Percentiles rank a stretch among this genome's conserved stretches.
These are phyloP conservation scores for Drosophila siamana DNA, from an alignment of 2,888 invertebrate genomes.

Conservation along the genomic window DNA sequence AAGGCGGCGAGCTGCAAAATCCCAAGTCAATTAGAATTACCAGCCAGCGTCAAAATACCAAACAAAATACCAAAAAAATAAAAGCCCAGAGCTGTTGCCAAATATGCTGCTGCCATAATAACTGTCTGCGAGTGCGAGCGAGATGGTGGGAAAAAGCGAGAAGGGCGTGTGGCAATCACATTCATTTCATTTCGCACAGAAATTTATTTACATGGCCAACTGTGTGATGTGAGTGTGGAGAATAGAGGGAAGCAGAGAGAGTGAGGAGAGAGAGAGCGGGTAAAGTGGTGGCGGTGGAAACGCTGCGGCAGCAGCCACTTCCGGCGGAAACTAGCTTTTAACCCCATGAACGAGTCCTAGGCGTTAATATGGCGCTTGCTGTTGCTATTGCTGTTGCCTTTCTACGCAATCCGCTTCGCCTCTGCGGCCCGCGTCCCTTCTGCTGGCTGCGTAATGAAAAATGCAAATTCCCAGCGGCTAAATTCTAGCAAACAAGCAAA, in stretches of 20 bases:
- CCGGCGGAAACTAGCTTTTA: constrained; percentile 82
- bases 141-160: neutral
- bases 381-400: constrained; percentile 35
- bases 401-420: constrained; percentile 2
- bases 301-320: constrained; percentile 79
- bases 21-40: constrained; percentile 74
- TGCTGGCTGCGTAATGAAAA: constrained; percentile 82
- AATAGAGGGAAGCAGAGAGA: neutral
- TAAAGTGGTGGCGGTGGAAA: constrained; percentile 45
- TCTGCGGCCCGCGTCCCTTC: constrained; percentile 18
- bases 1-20: constrained; percentile 62
- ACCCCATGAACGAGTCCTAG: constrained; percentile 78
- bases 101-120: constrained; percentile 77
- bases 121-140: constrained; percentile 68
- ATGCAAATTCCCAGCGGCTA: constrained; percentile 84
- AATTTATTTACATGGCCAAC: constrained; percentile 75
- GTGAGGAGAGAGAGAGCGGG: neutral
- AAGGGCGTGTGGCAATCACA: constrained; percentile 75
- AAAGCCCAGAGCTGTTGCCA: constrained; percentile 53
- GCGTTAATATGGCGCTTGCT: constrained; percentile 78
- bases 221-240: constrained; percentile 9
- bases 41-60: constrained; percentile 19
- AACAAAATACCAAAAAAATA: constrained; percentile 45
- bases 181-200: constrained; percentile 81
- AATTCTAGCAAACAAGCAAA: constrained; percentile 83